Conservation (phyloP, 2,797 vertebrate species). For the Chromis chromis region DNA sequence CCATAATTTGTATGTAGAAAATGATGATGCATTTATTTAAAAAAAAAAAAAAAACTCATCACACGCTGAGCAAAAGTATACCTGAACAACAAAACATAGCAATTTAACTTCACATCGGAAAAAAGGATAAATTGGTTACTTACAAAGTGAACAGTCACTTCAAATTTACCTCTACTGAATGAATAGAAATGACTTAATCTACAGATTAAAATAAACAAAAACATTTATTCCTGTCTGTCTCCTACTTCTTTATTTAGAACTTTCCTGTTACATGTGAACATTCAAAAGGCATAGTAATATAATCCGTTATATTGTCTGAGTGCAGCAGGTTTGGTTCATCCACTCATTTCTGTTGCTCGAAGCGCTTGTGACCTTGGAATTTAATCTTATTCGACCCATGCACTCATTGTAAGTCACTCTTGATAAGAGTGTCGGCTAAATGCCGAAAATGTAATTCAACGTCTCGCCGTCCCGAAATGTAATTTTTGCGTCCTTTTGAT, state of each 20-base stretch:
- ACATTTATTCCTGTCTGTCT: background rate
- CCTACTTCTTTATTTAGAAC: slow-evolving; percentile 35
- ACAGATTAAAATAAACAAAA: background rate
- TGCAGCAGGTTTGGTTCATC: slow-evolving; percentile 50
- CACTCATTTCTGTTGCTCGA: slow-evolving; percentile 63
- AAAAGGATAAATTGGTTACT: background rate
- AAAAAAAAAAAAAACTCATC: no score
- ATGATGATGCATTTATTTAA: background rate
- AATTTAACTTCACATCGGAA: background rate
- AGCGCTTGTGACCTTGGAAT: slow-evolving; percentile 75
- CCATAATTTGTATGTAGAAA: no score
- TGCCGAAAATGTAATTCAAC: slow-evolving; percentile 67
- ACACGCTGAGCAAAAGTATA: no score
- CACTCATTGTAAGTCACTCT: slow-evolving; percentile 71
- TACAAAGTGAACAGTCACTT: background rate
- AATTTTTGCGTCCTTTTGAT: slow-evolving; percentile 75
- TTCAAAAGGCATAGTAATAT: slow-evolving; percentile 45
- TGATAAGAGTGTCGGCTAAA: slow-evolving; percentile 70
- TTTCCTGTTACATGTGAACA: slow-evolving; percentile 38
- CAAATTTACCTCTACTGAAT: background rate
- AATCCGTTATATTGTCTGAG: slow-evolving; percentile 61
- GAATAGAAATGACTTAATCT: slow-evolving; percentile 1
- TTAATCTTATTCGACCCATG: slow-evolving; percentile 74
- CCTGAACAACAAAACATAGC: no score
- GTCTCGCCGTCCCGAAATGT: slow-evolving; percentile 69